Evolutionary conservation across 2,888 invertebrate species (phyloP), one percentile per base, ranked within the genome.

Genomic region (Labia minor): DNA sequence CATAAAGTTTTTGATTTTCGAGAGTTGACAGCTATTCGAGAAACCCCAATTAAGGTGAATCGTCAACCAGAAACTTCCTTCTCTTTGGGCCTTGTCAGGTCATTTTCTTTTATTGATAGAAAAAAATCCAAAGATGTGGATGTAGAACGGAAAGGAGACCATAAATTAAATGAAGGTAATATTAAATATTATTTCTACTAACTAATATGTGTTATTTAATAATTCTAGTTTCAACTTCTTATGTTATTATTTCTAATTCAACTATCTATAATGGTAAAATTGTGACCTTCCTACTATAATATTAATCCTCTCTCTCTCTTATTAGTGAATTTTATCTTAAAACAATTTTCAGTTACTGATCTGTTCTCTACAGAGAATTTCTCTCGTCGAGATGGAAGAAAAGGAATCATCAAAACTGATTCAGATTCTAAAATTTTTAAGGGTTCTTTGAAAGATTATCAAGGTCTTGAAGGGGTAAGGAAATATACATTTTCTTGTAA

Each of bases 1-100:
- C 73, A 77, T 70, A 74, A 70, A 1, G 86, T 86, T 8, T 76
- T 73, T 63, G 37, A 33, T 49, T 21, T 61, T 21, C 49, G 20
- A n/a, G 33, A 33, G 33, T 33, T 33, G 33, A 11, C 33, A 8
- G 11, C 6, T 33, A 6, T 33, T 33, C 33, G 33, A 33, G 33
- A 33, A 33, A 6, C 33, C 33, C 33, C 6, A 11, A 11, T 33
- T 6, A 33, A 33, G 33, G 11, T 33, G 6, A 11, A 11, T 11
- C 33, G 33, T 8, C 33, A 33, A 8, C 11, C 33, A 8, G 33
- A 33, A 33, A 8, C 33, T 8, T 61, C 21, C 33, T n/a, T 65
- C 16, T 14, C n/a, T 14, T 49, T 16, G 3, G 26, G 67, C 19
- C 37, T 68, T 16, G 49, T 19, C 11, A 26, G 66, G 18, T 63